phyloP scores from a whole-genome alignment of 2,113 vertebrate genomes.

The Oriolus oriolus region DNA sequence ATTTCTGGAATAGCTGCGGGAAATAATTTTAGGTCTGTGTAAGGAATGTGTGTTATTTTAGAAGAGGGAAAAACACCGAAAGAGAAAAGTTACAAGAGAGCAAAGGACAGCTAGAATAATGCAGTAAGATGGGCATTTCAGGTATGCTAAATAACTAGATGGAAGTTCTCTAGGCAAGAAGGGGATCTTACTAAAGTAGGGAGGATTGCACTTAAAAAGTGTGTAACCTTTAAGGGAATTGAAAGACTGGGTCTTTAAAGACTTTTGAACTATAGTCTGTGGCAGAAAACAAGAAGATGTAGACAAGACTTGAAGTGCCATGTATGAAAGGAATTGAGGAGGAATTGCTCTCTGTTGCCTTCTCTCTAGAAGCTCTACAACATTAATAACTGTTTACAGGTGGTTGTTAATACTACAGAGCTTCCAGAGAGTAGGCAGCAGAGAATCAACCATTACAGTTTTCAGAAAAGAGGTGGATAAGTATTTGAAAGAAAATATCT shows the following conservation, averaged over 20 bases:
- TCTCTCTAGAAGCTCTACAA: background rate
- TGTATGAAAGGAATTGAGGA: background rate
- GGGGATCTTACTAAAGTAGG: background rate
- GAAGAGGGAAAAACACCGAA: conserved; percentile 31
- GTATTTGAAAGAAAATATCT: background rate
- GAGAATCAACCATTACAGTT: background rate
- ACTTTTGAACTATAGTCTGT: background rate
- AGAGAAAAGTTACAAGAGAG: background rate
- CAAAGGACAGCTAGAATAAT: background rate
- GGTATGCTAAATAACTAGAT: background rate
- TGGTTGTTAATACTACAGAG: background rate
- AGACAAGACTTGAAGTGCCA: background rate
- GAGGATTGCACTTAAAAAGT: background rate
- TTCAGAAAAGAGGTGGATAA: background rate
- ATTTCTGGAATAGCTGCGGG: conserved; percentile 33
- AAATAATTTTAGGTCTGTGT: conserved; percentile 6
- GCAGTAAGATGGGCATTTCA: background rate
- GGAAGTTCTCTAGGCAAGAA: background rate
- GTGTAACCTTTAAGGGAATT: background rate
- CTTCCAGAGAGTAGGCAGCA: background rate
- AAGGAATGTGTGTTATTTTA: conserved; percentile 21
- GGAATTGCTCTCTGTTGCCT: background rate
- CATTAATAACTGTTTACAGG: background rate
- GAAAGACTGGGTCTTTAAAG: background rate
- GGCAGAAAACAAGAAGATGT: background rate